Percentiles rank a stretch among this genome's conserved stretches.
phyloP scores from a whole-genome alignment of 2,888 invertebrate species.

The Plebejus argus region DNA sequence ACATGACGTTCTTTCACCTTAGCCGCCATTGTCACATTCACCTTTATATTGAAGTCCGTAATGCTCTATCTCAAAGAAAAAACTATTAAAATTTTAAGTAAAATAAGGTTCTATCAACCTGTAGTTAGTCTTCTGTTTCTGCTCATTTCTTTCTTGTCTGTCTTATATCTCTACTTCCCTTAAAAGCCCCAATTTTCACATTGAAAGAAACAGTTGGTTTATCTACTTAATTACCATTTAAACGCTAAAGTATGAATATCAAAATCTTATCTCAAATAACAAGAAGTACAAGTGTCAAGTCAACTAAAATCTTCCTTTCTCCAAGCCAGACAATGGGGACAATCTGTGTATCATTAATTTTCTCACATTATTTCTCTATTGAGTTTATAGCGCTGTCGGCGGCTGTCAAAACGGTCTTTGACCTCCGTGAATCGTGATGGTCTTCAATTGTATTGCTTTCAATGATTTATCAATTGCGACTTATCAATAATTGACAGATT shows the following conservation, averaged over 20 bases:
- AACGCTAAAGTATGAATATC: not conserved
- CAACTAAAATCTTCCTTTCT: not conserved
- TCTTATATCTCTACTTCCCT: too few relatives aligned
- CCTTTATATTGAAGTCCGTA: too few relatives aligned
- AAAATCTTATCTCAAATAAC: not conserved
- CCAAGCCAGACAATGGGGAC: conserved; percentile 1
- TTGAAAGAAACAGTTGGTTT: too few relatives aligned
- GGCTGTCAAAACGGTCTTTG: conserved; percentile 27
- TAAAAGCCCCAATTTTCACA: too few relatives aligned
- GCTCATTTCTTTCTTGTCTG: too few relatives aligned
- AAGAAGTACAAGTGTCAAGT: not conserved
- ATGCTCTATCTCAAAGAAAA: too few relatives aligned
- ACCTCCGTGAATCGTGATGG: conserved; percentile 15
- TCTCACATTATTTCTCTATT: conserved; percentile 25
- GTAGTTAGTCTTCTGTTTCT: too few relatives aligned
- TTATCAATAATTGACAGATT: conserved; percentile 8
- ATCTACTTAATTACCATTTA: too few relatives aligned
- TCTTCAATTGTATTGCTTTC: conserved; percentile 9
- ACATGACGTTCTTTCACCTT: not conserved
- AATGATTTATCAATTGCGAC: not conserved
- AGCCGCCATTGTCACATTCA: too few relatives aligned
- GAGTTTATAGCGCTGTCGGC: conserved; percentile 5
- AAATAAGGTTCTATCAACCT: too few relatives aligned
- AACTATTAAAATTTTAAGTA: too few relatives aligned
- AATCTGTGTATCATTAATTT: conserved; percentile 2